These are phyloP conservation scores for Gallinago undulata DNA, from an alignment of 2,113 vertebrate species.

Conservation along the genomic window DNA sequence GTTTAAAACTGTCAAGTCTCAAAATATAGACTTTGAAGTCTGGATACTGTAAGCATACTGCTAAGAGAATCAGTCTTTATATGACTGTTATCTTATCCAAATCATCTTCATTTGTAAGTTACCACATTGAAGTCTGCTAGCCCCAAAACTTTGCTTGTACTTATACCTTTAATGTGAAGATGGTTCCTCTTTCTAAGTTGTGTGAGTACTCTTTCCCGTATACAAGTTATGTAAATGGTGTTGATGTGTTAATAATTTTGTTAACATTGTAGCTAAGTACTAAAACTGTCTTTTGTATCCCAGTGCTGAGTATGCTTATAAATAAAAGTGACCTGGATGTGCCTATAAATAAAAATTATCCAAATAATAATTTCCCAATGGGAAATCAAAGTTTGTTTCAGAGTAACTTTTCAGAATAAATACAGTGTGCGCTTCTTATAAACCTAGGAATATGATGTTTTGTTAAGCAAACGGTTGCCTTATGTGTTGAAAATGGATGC, in stretches of 20 bases:
- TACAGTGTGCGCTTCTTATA: rapidly evolving
- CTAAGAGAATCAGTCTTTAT: not conserved
- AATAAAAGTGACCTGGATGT: not conserved
- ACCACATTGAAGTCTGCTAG: not conserved
- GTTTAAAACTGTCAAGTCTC: not conserved
- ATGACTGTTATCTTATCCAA: not conserved
- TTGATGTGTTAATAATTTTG: not conserved
- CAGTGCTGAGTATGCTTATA: not conserved
- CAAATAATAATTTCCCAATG: not conserved
- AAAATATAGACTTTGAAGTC: not conserved
- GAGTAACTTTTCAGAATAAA: not conserved
- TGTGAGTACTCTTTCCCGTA: not conserved
- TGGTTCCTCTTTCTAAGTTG: not conserved
- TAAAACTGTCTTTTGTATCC: not conserved
- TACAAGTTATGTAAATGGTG: not conserved
- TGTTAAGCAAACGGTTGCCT: constrained; percentile 1
- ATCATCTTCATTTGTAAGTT: not conserved
- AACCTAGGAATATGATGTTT: not conserved
- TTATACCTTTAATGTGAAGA: not conserved
- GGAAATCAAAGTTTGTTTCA: not conserved
- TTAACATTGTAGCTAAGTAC: not conserved
- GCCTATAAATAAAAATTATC: not conserved
- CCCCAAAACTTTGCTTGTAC: not conserved
- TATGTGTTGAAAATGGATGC: constrained; percentile 3
- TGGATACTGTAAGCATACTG: not conserved